Percentiles rank a stretch among this genome's conserved stretches.
phyloP scores from a whole-genome alignment of 2,888 invertebrate species.

The Pediacus dermestoides region DNA sequence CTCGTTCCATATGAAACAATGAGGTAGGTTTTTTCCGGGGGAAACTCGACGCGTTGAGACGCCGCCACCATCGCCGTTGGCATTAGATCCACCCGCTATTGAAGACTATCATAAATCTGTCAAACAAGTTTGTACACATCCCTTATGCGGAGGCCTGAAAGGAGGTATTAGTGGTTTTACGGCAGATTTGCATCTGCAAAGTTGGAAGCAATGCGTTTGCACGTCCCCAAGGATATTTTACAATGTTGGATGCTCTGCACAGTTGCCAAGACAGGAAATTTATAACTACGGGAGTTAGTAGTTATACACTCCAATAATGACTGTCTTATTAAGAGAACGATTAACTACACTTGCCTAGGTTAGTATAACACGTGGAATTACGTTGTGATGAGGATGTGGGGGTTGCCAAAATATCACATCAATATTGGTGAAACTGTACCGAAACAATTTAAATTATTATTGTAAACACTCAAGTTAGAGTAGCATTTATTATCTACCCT shows the following conservation, averaged over 20 bases:
- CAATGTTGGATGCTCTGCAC: constrained; percentile 37
- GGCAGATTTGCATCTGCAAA: constrained; percentile 46
- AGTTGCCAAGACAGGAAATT: constrained; percentile 33
- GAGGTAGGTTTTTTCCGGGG: too few relatives aligned
- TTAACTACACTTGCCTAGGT: constrained; percentile 16
- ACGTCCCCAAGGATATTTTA: constrained; percentile 38
- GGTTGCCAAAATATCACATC: too few relatives aligned
- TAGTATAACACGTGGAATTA: too few relatives aligned
- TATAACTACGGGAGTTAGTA: constrained; percentile 30
- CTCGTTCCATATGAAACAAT: too few relatives aligned
- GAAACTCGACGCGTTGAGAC: too few relatives aligned
- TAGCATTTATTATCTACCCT: too few relatives aligned
- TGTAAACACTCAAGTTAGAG: too few relatives aligned
- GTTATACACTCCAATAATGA: constrained; percentile 14
- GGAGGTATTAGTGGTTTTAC: constrained; percentile 45
- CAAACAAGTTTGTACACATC: constrained; percentile 39
- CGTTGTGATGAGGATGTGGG: too few relatives aligned
- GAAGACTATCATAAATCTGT: constrained; percentile 45
- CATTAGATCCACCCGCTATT: constrained; percentile 31
- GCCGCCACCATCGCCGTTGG: too few relatives aligned
- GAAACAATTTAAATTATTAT: too few relatives aligned
- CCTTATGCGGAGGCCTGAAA: constrained; percentile 39
- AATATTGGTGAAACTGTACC: too few relatives aligned
- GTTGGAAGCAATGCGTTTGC: constrained; percentile 44
- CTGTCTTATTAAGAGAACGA: constrained; percentile 10